Percentiles rank a stretch among this genome's conserved stretches.
These are phyloP conservation scores for Odontomyia ornata DNA, from an alignment of 2,888 invertebrate genomes.

Conservation along the genomic window DNA sequence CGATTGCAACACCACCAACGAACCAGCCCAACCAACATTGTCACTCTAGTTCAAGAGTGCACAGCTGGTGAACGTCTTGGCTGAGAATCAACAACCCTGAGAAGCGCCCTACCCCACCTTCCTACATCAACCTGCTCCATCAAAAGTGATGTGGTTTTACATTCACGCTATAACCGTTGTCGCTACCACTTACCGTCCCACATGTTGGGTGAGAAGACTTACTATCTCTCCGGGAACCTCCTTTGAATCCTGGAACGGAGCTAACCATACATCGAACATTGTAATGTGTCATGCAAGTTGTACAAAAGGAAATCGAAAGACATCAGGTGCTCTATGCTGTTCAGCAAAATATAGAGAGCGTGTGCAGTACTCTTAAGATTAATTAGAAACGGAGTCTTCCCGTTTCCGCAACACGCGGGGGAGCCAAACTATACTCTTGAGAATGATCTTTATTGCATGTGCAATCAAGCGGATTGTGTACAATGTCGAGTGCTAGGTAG, in stretches of 20 bases:
- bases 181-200: not conserved
- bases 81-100: not conserved
- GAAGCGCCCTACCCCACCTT: not conserved
- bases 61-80: not conserved
- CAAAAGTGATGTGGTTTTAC: constrained; percentile 33
- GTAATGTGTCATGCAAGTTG: constrained; percentile 8
- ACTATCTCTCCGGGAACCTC: not conserved
- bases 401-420: not conserved
- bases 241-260: not conserved
- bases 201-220: not conserved
- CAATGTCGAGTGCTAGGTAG: not conserved
- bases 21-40: not conserved
- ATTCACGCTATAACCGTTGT: constrained; percentile 7
- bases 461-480: constrained; percentile 44
- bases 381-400: constrained; percentile 43
- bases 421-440: constrained; percentile 41
- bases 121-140: not conserved
- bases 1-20: constrained; percentile 22
- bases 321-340: constrained; percentile 42
- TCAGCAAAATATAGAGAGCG: not conserved
- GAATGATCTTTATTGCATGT: constrained; percentile 47
- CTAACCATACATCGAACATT: constrained; percentile 17
- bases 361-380: constrained; percentile 45
- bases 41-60: not conserved
- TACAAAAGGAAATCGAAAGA: constrained; percentile 11